Base-by-base conservation (phyloP, 2,888 invertebrate genomes). In the Alloscopus bannaensis region DNA sequence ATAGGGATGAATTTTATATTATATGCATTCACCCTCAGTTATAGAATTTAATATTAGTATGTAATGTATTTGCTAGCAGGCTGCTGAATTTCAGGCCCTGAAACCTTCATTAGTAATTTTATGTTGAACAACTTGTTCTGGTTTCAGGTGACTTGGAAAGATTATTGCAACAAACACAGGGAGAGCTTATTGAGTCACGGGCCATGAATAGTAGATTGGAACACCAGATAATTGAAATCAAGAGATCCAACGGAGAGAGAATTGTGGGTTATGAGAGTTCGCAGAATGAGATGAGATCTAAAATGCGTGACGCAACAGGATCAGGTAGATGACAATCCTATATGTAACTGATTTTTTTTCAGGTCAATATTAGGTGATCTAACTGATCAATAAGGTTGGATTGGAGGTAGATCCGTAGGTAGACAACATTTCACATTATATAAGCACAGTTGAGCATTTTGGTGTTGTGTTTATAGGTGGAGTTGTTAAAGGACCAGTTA, bases 91-190 rank as follows among this genome's bases (percentile, higher is more conserved):
- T 6, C 36, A 36, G 36, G 13, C 13, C 36, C 13, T 36, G 36
- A 8, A 36, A 24, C 47, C 2, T n/a, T n/a, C n/a, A 16, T 18
- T 65, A 28, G 26, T 31, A 11, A 72, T 36, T 52, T 68, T 66
- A 45, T 26, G 50, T 50, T 50, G 36, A n/a, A n/a, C n/a, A n/a
- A n/a, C n/a, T n/a, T n/a, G n/a, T n/a, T n/a, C n/a, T n/a, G n/a
- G n/a, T n/a, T n/a, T n/a, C 40, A 82, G 85, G 70, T 73, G 85
- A 85, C 20, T 47, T 85, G 40, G 83, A 84, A 29, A 36, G 80
- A 26, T 47, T 84, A 13, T 45, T 85, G 16, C 73, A 84, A 22
- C 81, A 84, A 55, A 84, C 84, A 1, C 84, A 84, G 50, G 78
- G 80, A 6, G 84, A 85, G 11, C 68, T 85, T 8, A 82, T 84